Evolutionary conservation across 2,113 vertebrate genomes (phyloP), one percentile per base, ranked within the genome.

Genomic region (Cinclus cinclus): DNA sequence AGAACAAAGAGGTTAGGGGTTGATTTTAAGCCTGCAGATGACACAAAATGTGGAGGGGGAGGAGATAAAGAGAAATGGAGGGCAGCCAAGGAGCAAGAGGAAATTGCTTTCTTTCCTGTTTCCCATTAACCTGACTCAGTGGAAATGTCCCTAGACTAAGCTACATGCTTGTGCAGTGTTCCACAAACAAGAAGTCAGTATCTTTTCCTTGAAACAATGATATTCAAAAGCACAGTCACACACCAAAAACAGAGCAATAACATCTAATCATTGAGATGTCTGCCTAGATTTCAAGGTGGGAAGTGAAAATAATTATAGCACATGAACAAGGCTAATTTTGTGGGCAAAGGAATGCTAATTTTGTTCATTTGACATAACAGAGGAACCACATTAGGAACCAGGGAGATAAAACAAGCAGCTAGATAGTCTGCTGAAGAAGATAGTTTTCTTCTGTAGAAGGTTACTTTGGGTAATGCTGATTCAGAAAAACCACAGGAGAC

Each of bases 101-200:
- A 91, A 95, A 87, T 53, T 69, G 31, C n/a, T 85, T 92, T 58
- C 25, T 92, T 85, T 90, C 70, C 78, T 65, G 41, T 84, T 69
- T 53, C 44, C 9, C 17, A 21, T 55, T 44, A 77, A 69, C 44
- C 33, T 55, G 39, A n/a, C 15, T 80, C 42, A 37, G 15, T 31
- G 13, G 11, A 92, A 85, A 31, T 63, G 30, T 4, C 55, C 11
- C 24, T n/a, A 59, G 55, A 37, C 41, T 22, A 80, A 85, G 50
- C 8, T 55, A 78, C n/a, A 13, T 52, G 27, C 25, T 44, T 47
- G n/a, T 62, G 6, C 25, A 42, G 2, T 49, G 33, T 59, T 94
- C 41, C 49, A 56, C 47, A 83, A 75, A 55, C 37, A 76, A 64
- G 46, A 82, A 62, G 23, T 69, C 68, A 47, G 24, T 53, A 15